A percentile compares a stretch with the other conserved stretches of the same genome.
Conservation (phyloP, 2,797 vertebrate genomes). For the Danio tinwini region DNA sequence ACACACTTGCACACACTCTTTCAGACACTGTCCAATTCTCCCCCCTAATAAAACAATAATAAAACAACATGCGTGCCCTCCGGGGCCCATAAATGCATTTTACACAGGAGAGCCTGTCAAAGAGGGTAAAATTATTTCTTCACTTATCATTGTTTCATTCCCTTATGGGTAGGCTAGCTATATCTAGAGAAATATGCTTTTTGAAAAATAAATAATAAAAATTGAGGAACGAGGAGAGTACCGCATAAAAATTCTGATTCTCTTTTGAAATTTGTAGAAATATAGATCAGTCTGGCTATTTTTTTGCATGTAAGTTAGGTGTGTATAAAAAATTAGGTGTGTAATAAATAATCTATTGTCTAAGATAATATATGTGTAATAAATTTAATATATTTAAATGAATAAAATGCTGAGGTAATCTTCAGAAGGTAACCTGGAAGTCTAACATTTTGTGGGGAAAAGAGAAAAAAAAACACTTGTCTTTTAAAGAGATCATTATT, state of each 20-base stretch:
- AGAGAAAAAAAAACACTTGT: too few species aligned
- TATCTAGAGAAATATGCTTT: constrained; percentile 71
- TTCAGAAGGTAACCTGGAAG: too few species aligned
- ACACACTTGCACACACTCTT: constrained; percentile 28
- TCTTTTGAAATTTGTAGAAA: constrained; percentile 33
- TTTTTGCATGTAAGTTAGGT: constrained; percentile 20
- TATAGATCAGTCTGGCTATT: constrained; percentile 21
- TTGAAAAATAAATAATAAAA: constrained; percentile 47
- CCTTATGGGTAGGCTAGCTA: constrained; percentile 58
- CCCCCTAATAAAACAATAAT: constrained; percentile 73
- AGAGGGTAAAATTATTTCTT: constrained; percentile 73
- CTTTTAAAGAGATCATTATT: too few species aligned
- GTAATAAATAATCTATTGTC: neutral
- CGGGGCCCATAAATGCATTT: constrained; percentile 72
- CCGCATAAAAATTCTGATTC: constrained; percentile 60
- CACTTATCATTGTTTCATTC: constrained; percentile 70
- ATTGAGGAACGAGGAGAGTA: constrained; percentile 53
- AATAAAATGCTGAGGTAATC: too few species aligned
- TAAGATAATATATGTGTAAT: constrained; percentile 1
- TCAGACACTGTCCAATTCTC: constrained; percentile 63
- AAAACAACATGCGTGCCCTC: constrained; percentile 65
- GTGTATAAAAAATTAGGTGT: constrained; percentile 27
- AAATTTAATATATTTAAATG: too few species aligned
- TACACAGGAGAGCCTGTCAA: constrained; percentile 68
- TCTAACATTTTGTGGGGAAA: too few species aligned